These are phyloP conservation scores for Phaetusa simplex DNA, from an alignment of 2,113 vertebrate genomes.

Conservation along the genomic window DNA sequence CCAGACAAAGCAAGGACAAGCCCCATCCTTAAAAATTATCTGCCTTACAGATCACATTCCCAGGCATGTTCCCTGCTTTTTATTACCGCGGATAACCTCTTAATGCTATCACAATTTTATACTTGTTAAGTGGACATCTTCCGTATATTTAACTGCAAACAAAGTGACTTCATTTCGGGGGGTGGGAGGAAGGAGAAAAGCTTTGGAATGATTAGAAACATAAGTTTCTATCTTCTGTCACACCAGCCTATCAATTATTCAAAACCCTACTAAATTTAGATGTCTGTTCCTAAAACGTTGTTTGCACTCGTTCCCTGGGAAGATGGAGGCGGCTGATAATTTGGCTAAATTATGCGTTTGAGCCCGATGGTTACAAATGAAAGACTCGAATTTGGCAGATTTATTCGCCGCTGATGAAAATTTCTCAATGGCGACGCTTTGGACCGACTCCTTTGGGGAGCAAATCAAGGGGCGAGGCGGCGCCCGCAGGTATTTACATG, in stretches of 20 bases:
- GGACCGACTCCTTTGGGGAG: conserved; percentile 9
- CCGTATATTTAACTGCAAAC: conserved; percentile 61
- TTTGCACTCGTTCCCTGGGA: conserved; percentile 35
- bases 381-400: background rate
- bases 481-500: conserved; percentile 47
- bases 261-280: conserved; percentile 57
- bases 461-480: background rate
- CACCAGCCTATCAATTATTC: conserved; percentile 46
- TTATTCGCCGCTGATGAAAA: background rate
- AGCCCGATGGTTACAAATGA: conserved; percentile 38
- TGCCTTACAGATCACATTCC: conserved; percentile 74
- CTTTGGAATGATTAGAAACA: conserved; percentile 72
- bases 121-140: conserved; percentile 72
- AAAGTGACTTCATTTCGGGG: conserved; percentile 42
- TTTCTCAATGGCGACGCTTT: background rate
- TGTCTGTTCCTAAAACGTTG: conserved; percentile 63
- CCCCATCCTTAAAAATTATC: conserved; percentile 76
- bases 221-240: conserved; percentile 61
- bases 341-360: conserved; percentile 54
- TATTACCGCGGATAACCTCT: conserved; percentile 72
- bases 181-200: conserved; percentile 6
- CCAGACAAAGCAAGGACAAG: conserved; percentile 68
- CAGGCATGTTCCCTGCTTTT: conserved; percentile 69
- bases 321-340: conserved; percentile 28
- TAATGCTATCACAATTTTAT: conserved; percentile 72